Base-by-base conservation (phyloP, 2,113 vertebrate genomes). In the Pyrgilauda ruficollis region DNA sequence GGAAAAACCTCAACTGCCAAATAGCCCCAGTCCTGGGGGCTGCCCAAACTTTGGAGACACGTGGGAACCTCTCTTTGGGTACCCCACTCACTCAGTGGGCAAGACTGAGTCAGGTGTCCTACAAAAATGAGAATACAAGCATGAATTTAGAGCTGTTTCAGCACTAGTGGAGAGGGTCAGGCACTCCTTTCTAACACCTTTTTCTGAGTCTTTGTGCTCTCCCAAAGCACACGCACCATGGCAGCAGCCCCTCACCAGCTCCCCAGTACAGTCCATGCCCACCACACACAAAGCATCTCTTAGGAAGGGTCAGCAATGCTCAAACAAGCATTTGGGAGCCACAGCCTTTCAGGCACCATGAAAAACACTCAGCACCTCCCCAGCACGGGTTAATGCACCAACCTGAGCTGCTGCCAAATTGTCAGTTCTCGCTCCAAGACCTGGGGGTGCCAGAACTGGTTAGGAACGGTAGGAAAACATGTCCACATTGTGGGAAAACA, bases 51-150 rank as follows among this genome's bases (percentile, higher is more conserved):
- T 14, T 43, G 8, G 63, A 62, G 76, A 56, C 10, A 10, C 1
- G 1, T 1, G 30, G 11, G 69, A 58, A 33, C 22, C 18, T 39
- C 62, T 35, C 49, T 22, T 7, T 1, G 9, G 39, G 39, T 35
- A 41, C 5, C 7, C 2, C 27, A 6, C 14, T 9, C 0, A 0
- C 63, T 27, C 10, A 1, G 19, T 0, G 1, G 27, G 74, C 43
- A 72, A 64, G 21, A 24, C 41, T 15, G 26, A 44, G 27, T 37
- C 52, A n/a, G 5, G 27, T 27, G 30, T 56, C 19, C 46, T 21
- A 55, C 49, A 27, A 72, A 84, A 64, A 66, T 3, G 35, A 33
- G 11, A 62, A 79, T 5, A 28, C 4, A 37, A 39, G 52, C 10
- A 39, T 2, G 41, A 67, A 73, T 44, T 64, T 10, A 50, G 15